Base-by-base conservation (phyloP, 1,140 invertebrate species). In the Formica exsecta region DNA sequence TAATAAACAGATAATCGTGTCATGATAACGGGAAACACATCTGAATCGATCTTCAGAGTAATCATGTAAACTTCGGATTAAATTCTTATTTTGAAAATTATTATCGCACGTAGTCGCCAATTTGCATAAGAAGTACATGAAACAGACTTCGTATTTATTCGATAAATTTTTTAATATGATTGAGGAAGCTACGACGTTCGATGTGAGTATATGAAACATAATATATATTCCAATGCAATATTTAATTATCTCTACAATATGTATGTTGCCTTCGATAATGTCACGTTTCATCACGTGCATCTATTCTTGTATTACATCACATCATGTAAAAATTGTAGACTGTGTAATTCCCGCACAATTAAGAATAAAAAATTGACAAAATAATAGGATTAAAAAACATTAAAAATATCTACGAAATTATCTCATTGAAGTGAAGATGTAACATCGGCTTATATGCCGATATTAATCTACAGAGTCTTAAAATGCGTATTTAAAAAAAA, bases 151-250 rank as follows among this genome's bases (percentile, higher is more conserved):
- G 48, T 25, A 48, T 32, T 2, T 59, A 59, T n/a, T n/a, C 32
- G 8, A 59, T 32, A 44, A 64, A 44, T 16, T 44, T 19, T 48
- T n/a, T 51, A 66, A 59, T 6, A 90, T 94, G 94, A 94, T 95
- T 77, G 94, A 94, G 9, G 94, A 94, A 87, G 86, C 92, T 66
- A 79, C 86, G 19, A 92, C 90, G 48, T 92, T 93, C 29, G 91
- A 94, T 51, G 93, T 94, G 76, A 94, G 93, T 94, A 65, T 36
- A 41, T 11, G 5, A 44, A 16, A 41, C 13, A 64, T 25, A 29
- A 25, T 64, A 29, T 5, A 7, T 16, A 16, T 59, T 5, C 32
- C 19, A 44, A 77, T 44, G 25, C 19, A 22, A 22, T 61, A 41
- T 75, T 75, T 25, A 59, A 73, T 32, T 54, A 54, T 32, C 16